Base-by-base conservation (phyloP, 1,140 invertebrate species). In the Drosophila melanica region DNA sequence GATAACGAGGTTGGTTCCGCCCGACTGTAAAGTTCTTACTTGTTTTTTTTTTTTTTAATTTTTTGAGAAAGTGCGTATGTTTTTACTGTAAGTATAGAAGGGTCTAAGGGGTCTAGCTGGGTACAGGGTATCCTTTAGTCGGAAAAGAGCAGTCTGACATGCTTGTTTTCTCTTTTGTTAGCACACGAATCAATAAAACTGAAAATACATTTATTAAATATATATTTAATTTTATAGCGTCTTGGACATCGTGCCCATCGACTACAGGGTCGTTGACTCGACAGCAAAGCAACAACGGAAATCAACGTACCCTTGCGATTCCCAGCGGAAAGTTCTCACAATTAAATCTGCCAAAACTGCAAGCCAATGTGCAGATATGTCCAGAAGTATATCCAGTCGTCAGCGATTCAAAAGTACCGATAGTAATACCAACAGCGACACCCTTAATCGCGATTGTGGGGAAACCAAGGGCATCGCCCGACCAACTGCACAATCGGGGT, bases 211-310 rank as follows among this genome's bases (percentile, higher is more conserved):
- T 4, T 23, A 6, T 14, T 23, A n/a, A 41, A 23, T 37, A 11
- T 33, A 7, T 44, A 57, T 30, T 41, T 42, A 27, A 37, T 39
- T 37, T 37, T 5, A 71, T 44, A 81, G 79, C 85, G 75, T 75
- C 79, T 18, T 85, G 79, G 85, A 89, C 76, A 63, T 70, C 75
- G 60, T 85, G 72, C 68, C 79, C 67, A 63, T 89, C 74, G 74
- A 89, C 75, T 81, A 79, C 73, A 47, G 75, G 70, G 45, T 81
- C 85, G 82, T 85, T 82, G 81, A 89, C 67, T 74, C 85, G 79
- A 54, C 79, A 55, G 41, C 73, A 71, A 89, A 89, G 58, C 80
- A 84, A 57, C 75, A 77, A 37, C 70, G 77, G 58, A 73, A 70
- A 82, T 59, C 80, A 68, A 23, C 73, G 64, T 39, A 72, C 45